Percentiles rank a stretch among this genome's conserved stretches.
phyloP scores from a whole-genome alignment of 2,113 vertebrate genomes.

The Lophura nycthemera region DNA sequence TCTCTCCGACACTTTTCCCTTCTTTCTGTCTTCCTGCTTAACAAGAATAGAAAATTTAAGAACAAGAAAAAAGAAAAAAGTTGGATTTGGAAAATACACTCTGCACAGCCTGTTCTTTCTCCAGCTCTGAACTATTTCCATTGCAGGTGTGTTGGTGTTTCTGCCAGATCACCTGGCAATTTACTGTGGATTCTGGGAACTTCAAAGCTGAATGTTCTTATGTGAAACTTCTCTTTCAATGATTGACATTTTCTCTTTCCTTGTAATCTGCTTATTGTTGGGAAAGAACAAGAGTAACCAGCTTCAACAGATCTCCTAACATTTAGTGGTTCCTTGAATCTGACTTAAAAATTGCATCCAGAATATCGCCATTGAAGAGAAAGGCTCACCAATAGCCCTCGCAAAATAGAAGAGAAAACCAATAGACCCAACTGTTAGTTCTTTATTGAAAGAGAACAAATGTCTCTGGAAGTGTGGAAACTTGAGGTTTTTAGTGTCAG shows the following conservation, averaged over 20 bases:
- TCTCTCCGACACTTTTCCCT: not conserved
- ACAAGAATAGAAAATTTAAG: not conserved
- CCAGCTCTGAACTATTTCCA: not conserved
- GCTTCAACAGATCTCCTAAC: not conserved
- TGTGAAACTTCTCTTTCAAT: constrained; percentile 17
- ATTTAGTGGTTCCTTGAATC: not conserved
- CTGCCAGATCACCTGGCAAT: constrained; percentile 59
- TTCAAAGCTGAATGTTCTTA: constrained; percentile 42
- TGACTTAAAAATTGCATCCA: not conserved
- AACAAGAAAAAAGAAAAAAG: not conserved
- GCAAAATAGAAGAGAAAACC: not conserved
- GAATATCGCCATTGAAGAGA: not conserved
- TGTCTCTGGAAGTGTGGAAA: not conserved
- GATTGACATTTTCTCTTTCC: constrained; percentile 12
- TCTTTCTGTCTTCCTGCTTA: not conserved
- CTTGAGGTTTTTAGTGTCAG: not conserved
- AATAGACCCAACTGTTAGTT: not conserved
- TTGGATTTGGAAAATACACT: not conserved
- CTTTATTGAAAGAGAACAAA: not conserved
- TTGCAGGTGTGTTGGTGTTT: constrained; percentile 49
- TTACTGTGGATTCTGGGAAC: constrained; percentile 28
- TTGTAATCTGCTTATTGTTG: not conserved
- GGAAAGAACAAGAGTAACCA: constrained; percentile 16
- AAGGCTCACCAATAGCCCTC: not conserved
- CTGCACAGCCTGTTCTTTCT: not conserved